Percentiles rank a stretch among this genome's conserved stretches.
Conservation (phyloP, 2,797 vertebrate species). For the Decapterus maruadsi region DNA sequence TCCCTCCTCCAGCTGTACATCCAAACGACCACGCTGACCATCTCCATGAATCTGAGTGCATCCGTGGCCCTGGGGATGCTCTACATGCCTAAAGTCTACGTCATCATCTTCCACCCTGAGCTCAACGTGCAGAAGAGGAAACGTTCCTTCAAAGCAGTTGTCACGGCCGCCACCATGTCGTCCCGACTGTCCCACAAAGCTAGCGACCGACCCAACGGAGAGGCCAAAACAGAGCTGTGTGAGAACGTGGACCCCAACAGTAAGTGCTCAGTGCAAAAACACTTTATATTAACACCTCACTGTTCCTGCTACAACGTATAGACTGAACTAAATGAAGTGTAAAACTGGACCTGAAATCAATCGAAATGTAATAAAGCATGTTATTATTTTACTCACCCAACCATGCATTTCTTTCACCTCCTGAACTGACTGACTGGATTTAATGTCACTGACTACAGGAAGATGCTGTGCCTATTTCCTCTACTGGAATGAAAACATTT, state of each 20-base stretch:
- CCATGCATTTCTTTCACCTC: background rate
- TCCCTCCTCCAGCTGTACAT: conserved; percentile 90
- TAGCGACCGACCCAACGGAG: conserved; percentile 93
- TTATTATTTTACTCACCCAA: conserved; percentile 33
- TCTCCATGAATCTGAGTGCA: conserved; percentile 95
- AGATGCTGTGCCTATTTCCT: background rate
- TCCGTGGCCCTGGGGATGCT: conserved; percentile 95
- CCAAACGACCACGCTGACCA: conserved; percentile 94
- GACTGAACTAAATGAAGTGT: conserved; percentile 6
- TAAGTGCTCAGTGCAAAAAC: conserved; percentile 78
- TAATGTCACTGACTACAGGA: background rate
- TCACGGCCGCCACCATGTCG: conserved; percentile 93
- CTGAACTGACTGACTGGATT: background rate
- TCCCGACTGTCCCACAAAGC: conserved; percentile 93
- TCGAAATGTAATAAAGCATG: conserved; percentile 19
- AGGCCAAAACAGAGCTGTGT: conserved; percentile 94
- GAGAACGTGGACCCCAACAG: conserved; percentile 92
- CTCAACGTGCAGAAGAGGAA: conserved; percentile 96
- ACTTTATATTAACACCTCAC: background rate
- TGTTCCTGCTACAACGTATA: background rate
- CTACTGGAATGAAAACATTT: background rate
- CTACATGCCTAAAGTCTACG: conserved; percentile 96
- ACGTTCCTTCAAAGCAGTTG: conserved; percentile 94
- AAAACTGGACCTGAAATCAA: background rate
- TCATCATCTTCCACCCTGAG: conserved; percentile 96